phyloP scores from a whole-genome alignment of 2,888 invertebrate genomes.

The Villa cingulata region DNA sequence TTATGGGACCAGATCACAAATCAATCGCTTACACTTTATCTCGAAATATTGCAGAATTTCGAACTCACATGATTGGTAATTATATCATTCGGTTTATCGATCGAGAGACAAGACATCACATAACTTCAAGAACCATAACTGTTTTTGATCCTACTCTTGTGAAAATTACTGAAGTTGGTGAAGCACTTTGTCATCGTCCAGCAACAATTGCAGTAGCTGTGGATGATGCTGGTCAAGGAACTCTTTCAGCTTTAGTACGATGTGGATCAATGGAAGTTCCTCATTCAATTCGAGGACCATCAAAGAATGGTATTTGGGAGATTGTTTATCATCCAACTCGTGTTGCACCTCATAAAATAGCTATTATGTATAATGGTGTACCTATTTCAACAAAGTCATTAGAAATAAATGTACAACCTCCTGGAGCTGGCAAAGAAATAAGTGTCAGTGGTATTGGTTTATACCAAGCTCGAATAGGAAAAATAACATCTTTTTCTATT shows the following conservation, averaged over 20 bases:
- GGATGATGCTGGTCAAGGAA: constrained; percentile 71
- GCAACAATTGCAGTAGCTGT: constrained; percentile 67
- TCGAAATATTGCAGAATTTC: constrained; percentile 56
- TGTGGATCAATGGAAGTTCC: constrained; percentile 72
- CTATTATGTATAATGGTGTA: constrained; percentile 75
- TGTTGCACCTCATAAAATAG: constrained; percentile 75
- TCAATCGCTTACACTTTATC: constrained; percentile 47
- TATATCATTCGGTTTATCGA: constrained; percentile 56
- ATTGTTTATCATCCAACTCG: constrained; percentile 77
- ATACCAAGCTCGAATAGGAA: constrained; percentile 71
- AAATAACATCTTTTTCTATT: constrained; percentile 75
- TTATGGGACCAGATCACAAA: constrained; percentile 50
- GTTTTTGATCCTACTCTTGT: constrained; percentile 66
- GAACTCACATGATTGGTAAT: constrained; percentile 59
- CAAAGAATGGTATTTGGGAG: constrained; percentile 60
- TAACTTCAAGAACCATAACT: constrained; percentile 54
- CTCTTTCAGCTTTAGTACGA: constrained; percentile 63
- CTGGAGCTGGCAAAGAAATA: constrained; percentile 57
- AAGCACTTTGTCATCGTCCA: constrained; percentile 67
- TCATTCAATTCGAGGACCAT: constrained; percentile 60
- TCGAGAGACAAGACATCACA: constrained; percentile 45
- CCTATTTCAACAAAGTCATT: constrained; percentile 46
- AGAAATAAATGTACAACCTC: constrained; percentile 43
- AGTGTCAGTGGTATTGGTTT: constrained; percentile 64
- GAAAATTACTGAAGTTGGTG: constrained; percentile 57